These are phyloP conservation scores for Sander vitreus DNA, from an alignment of 2,113 vertebrate species.

Conservation along the genomic window DNA sequence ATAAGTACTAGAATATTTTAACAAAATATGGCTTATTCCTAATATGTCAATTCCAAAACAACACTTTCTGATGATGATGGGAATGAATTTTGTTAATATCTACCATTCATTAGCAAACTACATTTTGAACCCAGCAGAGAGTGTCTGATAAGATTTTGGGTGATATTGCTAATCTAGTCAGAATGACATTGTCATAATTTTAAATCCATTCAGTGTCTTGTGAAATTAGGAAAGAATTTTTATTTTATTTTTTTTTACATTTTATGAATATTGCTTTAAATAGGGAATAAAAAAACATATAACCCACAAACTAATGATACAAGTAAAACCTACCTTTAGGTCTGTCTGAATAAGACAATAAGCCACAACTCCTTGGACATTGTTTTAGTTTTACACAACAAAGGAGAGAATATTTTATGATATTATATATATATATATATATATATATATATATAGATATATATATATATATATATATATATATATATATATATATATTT, in stretches of 20 bases:
- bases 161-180: background rate
- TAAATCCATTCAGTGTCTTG: no score
- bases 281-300: background rate
- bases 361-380: background rate
- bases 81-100: background rate
- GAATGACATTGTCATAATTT: no score
- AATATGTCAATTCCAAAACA: background rate
- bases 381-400: background rate
- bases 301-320: no score
- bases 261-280: background rate
- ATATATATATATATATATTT: no score
- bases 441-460: no score
- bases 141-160: background rate
- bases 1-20: background rate
- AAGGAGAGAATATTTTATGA: no score
- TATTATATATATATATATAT: no score
- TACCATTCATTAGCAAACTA: background rate
- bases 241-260: background rate
- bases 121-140: background rate
- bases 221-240: no score
- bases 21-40: background rate
- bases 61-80: background rate
- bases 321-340: no score
- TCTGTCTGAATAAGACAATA: background rate
- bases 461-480: no score